Evolutionary conservation across 2,797 vertebrate genomes (phyloP).

Genomic region (Glyptemys insculpta): DNA sequence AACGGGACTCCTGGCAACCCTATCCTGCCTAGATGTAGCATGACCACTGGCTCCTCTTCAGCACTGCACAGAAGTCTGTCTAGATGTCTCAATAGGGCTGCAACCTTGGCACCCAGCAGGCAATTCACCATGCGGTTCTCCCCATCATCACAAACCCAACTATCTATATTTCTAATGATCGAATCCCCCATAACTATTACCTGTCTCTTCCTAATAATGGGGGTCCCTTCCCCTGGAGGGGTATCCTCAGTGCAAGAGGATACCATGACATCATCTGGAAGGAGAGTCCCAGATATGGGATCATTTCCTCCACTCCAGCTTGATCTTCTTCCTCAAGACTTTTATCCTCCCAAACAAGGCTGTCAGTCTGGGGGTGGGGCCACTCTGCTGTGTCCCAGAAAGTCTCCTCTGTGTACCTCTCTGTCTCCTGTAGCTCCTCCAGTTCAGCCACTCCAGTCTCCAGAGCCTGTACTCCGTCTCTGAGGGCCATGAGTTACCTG

Average conservation of each 20-base stretch:
- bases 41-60: too few relatives aligned
- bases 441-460: neutral
- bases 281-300: neutral
- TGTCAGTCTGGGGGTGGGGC: neutral
- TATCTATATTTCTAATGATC: neutral
- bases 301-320: too few relatives aligned
- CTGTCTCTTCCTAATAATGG: neutral
- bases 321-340: too few relatives aligned
- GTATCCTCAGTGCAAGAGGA: neutral
- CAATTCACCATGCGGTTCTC: neutral
- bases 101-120: neutral
- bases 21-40: too few relatives aligned
- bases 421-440: neutral
- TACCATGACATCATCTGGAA: neutral
- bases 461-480: neutral
- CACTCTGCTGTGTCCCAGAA: neutral
- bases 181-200: neutral
- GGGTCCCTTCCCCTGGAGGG: neutral
- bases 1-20: too few relatives aligned
- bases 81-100: neutral
- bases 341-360: too few relatives aligned
- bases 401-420: neutral
- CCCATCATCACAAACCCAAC: neutral
- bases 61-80: neutral
- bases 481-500: too few relatives aligned